These are phyloP conservation scores for Brachypodius melanocephalos DNA, from an alignment of 2,113 vertebrate species.

Conservation along the genomic window DNA sequence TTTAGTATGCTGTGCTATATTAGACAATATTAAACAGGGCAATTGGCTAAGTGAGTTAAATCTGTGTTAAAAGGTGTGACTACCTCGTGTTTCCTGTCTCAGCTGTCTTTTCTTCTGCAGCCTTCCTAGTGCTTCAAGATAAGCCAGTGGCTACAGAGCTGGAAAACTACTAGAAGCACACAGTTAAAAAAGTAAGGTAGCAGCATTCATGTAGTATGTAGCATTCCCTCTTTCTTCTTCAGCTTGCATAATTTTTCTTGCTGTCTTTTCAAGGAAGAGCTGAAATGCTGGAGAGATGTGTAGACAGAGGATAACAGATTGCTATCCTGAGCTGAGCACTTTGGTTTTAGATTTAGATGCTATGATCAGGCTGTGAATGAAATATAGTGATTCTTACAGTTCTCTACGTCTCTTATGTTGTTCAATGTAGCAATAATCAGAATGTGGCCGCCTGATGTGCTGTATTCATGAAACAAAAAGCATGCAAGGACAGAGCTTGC, in stretches of 20 bases:
- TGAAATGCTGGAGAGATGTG: background rate
- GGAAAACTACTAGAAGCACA: background rate
- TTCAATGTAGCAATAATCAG: background rate
- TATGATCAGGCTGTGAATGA: background rate
- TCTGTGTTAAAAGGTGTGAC: background rate
- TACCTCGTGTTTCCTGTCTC: background rate
- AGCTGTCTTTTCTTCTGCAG: background rate
- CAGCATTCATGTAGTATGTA: background rate
- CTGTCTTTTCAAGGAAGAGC: background rate
- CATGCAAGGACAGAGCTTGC: background rate
- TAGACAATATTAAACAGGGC: background rate
- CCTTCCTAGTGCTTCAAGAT: background rate
- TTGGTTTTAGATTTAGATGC: background rate
- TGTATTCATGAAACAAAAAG: background rate
- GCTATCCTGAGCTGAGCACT: background rate
- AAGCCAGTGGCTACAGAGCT: background rate
- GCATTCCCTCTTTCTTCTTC: background rate
- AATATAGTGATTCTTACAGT: background rate
- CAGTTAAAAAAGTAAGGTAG: background rate
- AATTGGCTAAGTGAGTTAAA: background rate
- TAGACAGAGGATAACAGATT: background rate
- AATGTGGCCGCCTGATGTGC: background rate
- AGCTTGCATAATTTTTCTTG: background rate
- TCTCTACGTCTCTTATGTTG: background rate
- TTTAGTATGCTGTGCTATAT: background rate